phyloP scores from a whole-genome alignment of 92 coral and sea anemone species.

The Phymanthus crucifer region DNA sequence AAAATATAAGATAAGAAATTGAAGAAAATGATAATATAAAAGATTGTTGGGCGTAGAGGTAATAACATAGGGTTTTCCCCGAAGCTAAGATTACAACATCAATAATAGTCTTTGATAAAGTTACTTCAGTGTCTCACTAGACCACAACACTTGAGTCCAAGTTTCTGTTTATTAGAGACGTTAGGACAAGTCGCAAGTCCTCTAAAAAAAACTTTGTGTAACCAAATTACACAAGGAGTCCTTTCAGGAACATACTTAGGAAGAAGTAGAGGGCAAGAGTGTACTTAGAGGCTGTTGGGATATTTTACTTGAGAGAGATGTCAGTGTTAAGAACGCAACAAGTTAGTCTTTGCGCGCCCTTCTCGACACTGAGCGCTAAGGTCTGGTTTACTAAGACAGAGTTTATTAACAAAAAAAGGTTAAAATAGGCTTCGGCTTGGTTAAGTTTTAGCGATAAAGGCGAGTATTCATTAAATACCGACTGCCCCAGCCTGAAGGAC shows the following conservation, averaged over 20 bases:
- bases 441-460: not conserved
- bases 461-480: not conserved
- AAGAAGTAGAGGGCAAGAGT: constrained; percentile 32
- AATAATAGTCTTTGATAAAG: constrained; percentile 1
- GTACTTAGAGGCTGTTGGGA: constrained; percentile 20
- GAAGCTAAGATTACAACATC: not conserved
- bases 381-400: not conserved
- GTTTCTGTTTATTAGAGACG: constrained; percentile 3
- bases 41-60: not conserved
- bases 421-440: not conserved
- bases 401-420: not conserved
- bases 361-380: constrained; percentile 12
- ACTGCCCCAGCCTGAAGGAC: constrained; percentile 10
- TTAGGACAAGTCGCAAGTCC: constrained; percentile 7
- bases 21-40: not conserved
- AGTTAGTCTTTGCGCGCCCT: constrained; percentile 2
- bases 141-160: constrained; percentile 10
- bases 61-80: not conserved
- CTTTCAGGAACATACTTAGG: constrained; percentile 30
- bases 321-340: not conserved
- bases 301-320: constrained; percentile 23
- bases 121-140: not conserved
- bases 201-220: constrained; percentile 20
- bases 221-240: constrained; percentile 30
- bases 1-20: not conserved